Base-by-base conservation (phyloP, 2,888 invertebrate genomes). In the Lasioglossum oenotherae region DNA sequence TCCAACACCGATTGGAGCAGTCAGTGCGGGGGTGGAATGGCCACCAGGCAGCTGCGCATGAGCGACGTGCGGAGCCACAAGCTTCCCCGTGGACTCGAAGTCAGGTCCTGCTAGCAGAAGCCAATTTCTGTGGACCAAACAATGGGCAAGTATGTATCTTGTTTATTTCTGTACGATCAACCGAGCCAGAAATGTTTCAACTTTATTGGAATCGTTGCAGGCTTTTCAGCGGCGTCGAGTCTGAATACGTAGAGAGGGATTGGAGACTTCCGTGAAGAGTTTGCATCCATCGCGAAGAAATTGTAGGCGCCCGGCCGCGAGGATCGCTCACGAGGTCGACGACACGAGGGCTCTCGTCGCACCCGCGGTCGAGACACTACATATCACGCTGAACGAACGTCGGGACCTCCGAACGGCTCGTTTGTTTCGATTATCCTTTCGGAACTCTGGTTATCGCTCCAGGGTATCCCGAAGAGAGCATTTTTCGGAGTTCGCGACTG, bases 1-100 rank as follows among this genome's bases (percentile, higher is more conserved):
- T 98, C 98, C 80, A 97, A 98, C 0, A 98, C 97, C 27, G 99
- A 99, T 95, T 99, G 99, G 99, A 98, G 98, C 4, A 97, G 97
- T 94, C 97, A 97, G 94, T 95, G 95, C 31, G 94, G 94, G 0
- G 93, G 94, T 16, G 94, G 95, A 31, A 95, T 95, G 94, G 93
- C 94, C 0, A 93, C 93, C 12, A 93, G 95, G 75, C 95, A 95
- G 84, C 84, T 95, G 31, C 92, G 91, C 69, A 93, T 94, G 91
- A 94, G 93, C 84, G 88, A 93, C 73, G 91, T 87, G 80, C 92
- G 93, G 75, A 93, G 93, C 0, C 94, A 94, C 80, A 93, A 92
- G 81, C 91, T 94, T 80, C 93, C 94, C 27, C 93, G 92, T 23
- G 95, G 94, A 69, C 91, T 94, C 82, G 91, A 93, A 84, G 89